phyloP scores from a whole-genome alignment of 2,888 invertebrate genomes.

The Hetaerina titia region DNA sequence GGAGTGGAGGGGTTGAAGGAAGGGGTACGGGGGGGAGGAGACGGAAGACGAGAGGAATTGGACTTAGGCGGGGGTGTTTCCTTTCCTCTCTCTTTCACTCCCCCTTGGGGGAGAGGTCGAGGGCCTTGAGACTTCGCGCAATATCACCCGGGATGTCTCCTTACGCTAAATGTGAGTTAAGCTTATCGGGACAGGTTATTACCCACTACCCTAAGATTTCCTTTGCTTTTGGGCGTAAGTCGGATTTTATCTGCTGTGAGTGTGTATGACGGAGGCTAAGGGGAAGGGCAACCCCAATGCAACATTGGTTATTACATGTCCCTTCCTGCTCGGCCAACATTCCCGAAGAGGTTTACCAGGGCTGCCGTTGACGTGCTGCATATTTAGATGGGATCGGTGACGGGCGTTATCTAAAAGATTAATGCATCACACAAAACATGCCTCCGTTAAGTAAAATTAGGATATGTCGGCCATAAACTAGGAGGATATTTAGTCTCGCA shows the following conservation, averaged over 20 bases:
- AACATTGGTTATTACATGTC: neutral
- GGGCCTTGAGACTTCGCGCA: neutral
- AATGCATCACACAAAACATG: neutral
- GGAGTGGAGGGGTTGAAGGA: neutral
- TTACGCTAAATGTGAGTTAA: slow-evolving; percentile 19
- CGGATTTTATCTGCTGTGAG: slow-evolving; percentile 23
- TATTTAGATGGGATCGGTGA: slow-evolving; percentile 51
- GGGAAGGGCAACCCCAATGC: neutral
- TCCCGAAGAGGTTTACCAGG: neutral
- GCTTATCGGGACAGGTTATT: slow-evolving; percentile 39
- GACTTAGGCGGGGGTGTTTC: neutral
- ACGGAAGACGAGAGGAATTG: neutral
- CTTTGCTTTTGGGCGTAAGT: slow-evolving; percentile 12
- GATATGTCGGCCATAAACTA: neutral
- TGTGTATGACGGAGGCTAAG: slow-evolving; percentile 5
- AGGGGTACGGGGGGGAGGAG: neutral
- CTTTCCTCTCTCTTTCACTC: neutral
- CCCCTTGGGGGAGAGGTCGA: neutral
- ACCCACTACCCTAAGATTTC: slow-evolving; percentile 14
- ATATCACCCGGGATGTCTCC: neutral
- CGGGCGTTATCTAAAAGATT: slow-evolving; percentile 21
- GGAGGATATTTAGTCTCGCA: neutral
- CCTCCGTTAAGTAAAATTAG: neutral
- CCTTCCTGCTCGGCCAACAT: neutral
- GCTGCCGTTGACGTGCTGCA: slow-evolving; percentile 15